A percentile compares a stretch with the other conserved stretches of the same genome.
These are phyloP conservation scores for Amyelois transitella DNA, from an alignment of 1,140 invertebrate genomes.

Conservation along the genomic window DNA sequence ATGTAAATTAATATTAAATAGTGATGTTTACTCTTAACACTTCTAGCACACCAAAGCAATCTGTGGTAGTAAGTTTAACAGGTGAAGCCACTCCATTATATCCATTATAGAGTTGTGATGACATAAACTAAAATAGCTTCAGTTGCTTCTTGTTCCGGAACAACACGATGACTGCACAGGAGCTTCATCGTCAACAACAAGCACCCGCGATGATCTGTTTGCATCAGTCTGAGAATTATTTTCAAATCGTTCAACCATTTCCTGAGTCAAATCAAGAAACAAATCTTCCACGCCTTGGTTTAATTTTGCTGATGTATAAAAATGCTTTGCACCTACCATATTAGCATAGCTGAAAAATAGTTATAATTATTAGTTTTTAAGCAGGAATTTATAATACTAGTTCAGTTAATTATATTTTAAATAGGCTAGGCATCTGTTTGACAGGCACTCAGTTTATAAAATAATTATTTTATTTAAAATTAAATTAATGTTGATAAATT, in stretches of 20 bases:
- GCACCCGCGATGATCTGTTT: constrained; percentile 34
- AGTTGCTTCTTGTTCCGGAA: constrained; percentile 37
- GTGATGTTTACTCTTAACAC: too few species aligned
- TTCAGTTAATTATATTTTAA: constrained; percentile 1
- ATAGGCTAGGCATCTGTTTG: too few species aligned
- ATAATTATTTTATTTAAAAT: too few species aligned
- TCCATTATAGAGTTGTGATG: too few species aligned
- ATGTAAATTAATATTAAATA: too few species aligned
- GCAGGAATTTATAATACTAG: background rate
- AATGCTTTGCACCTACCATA: constrained; percentile 95
- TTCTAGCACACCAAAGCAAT: too few species aligned
- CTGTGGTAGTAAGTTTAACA: too few species aligned
- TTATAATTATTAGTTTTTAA: background rate
- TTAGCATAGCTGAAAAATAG: constrained; percentile 84
- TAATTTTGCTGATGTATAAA: constrained; percentile 95
- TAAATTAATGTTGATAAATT: too few species aligned
- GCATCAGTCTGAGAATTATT: constrained; percentile 31
- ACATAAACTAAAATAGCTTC: constrained; percentile 4
- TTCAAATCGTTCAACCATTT: constrained; percentile 51
- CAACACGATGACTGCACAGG: constrained; percentile 50
- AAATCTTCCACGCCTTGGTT: constrained; percentile 95
- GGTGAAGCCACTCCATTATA: too few species aligned
- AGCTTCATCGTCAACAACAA: constrained; percentile 62
- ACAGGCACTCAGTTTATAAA: too few species aligned
- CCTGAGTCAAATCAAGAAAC: constrained; percentile 89